Evolutionary conservation across 2,797 vertebrate genomes (phyloP), one percentile per base, ranked within the genome.

Genomic region (Chaetophractus vellerosus): DNA sequence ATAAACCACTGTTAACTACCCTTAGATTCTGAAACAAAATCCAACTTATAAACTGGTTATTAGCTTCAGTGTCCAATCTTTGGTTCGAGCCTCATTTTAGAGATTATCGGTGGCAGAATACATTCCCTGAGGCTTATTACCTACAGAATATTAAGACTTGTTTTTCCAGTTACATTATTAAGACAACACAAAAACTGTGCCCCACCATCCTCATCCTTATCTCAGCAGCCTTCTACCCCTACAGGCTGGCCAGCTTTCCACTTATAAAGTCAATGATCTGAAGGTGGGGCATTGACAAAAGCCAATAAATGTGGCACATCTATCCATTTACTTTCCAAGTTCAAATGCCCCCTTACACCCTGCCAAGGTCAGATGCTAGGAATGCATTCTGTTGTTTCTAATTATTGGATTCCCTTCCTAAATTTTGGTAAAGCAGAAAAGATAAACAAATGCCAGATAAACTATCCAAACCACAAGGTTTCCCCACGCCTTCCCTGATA

Each of bases 91-190:
- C 64, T 92, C 45, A 33, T 71, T 90, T 92, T 28, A 71, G 91
- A 94, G 85, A 82, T 69, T 92, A 61, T 61, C 82, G 55, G 33
- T 26, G 15, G 88, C 45, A 81, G 79, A 93, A 93, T 33, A 80
- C 21, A 86, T 36, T 75, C 50, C 94, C 87, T 2, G 10, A 85
- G 88, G 91, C 75, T 0, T 41, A 59, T 6, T 63, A 69, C 57
- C 89, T 61, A 61, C 6, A 16, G 23, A 23, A 59, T 9, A 21
- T 31, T 59, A 59, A 36, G 88, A 80, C 84, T 93, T 68, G 88
- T 86, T 93, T 95, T 92, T 91, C 97, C 41, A 82, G 96, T 69
- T 82, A 28, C 26, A 59, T 83, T 33, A 91, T 11, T 61, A 31
- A 93, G 41, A 80, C 71, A 80, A 64, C 41, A 28, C 38, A 66